phyloP scores from a whole-genome alignment of 2,797 vertebrate genomes.

The Oreochromis mossambicus region DNA sequence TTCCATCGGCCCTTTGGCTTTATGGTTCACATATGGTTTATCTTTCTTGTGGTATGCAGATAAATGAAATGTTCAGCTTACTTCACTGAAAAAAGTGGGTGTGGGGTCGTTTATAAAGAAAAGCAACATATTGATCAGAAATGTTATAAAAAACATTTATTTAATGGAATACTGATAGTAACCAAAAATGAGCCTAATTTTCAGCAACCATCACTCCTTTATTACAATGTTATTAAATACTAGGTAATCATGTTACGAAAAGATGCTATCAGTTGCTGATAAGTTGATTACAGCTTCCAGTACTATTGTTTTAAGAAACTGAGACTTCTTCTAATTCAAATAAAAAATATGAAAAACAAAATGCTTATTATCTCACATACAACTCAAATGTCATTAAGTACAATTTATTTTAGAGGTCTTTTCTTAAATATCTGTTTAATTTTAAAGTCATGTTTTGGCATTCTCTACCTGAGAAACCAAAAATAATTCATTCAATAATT shows the following conservation, averaged over 20 bases:
- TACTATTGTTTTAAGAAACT: not conserved
- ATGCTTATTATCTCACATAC: not conserved
- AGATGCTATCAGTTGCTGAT: not conserved
- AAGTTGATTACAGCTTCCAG: not conserved
- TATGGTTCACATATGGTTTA: not conserved
- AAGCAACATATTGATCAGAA: not conserved
- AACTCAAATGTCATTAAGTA: not conserved
- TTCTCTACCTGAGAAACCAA: not conserved
- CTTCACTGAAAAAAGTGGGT: not conserved
- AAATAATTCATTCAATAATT: not conserved
- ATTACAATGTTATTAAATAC: not conserved
- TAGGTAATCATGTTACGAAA: not conserved
- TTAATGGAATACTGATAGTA: not conserved
- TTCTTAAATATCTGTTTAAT: not conserved
- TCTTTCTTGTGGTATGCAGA: not conserved
- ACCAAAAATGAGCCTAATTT: not conserved
- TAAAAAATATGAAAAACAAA: not conserved
- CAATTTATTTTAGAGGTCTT: not conserved
- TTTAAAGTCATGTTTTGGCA: not conserved
- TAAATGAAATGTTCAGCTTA: not conserved
- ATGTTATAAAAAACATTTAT: not conserved
- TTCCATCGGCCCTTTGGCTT: not conserved
- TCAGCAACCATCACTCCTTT: not conserved
- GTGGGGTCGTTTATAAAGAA: not conserved
- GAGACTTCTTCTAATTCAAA: not conserved